Evolutionary conservation across 2,888 invertebrate species (phyloP).

Genomic region (Hipparchia semele): DNA sequence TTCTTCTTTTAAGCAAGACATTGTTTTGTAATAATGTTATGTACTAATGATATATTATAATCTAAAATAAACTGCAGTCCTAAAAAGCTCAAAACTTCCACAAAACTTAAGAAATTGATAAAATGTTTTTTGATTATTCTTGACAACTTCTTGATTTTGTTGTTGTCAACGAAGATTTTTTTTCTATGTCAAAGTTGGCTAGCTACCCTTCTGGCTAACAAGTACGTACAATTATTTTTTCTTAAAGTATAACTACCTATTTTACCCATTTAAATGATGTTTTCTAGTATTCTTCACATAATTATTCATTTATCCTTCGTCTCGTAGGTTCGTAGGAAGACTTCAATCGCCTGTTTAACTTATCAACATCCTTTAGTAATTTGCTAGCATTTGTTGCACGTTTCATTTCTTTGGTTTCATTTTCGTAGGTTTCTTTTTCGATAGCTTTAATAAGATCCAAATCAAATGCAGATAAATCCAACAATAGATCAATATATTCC

Average conservation of each 20-base stretch:
- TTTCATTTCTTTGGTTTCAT: slow-evolving; percentile 58
- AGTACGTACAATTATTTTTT: no score
- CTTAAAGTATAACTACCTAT: no score
- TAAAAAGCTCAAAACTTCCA: neutral
- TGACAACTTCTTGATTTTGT: slow-evolving; percentile 11
- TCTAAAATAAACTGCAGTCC: slow-evolving; percentile 12
- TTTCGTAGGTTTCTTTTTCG: slow-evolving; percentile 69
- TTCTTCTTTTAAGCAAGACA: slow-evolving; percentile 65
- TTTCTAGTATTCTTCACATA: no score
- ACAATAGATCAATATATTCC: slow-evolving; percentile 70
- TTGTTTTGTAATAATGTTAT: slow-evolving; percentile 35
- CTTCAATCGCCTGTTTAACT: slow-evolving; percentile 66
- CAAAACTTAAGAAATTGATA: slow-evolving; percentile 17
- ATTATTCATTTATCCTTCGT: slow-evolving; percentile 35
- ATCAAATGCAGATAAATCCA: slow-evolving; percentile 69
- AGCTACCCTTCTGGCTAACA: neutral
- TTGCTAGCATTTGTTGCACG: slow-evolving; percentile 66
- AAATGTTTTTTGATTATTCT: neutral
- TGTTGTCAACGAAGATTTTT: slow-evolving; percentile 24
- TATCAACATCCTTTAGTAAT: slow-evolving; percentile 69
- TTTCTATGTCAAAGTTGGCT: neutral
- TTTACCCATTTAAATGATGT: no score
- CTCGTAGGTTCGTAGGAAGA: slow-evolving; percentile 66
- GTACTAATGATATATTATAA: slow-evolving; percentile 22
- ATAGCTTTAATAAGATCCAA: slow-evolving; percentile 64